Evolutionary conservation across 2,888 invertebrate species (phyloP), one percentile per base, ranked within the genome.

Genomic region (Sarcophaga rosellei): DNA sequence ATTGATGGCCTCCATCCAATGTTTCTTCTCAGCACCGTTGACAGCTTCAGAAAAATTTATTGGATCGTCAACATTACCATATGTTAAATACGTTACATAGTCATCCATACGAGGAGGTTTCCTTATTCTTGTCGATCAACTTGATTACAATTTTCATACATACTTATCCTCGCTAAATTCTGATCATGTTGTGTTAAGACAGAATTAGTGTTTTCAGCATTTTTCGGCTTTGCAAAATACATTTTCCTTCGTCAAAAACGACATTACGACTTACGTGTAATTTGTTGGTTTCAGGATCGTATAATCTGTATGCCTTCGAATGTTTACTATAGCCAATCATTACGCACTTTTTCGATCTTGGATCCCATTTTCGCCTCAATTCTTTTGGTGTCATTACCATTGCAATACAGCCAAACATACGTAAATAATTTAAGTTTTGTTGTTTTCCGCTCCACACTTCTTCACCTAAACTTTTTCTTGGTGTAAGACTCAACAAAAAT

Each of bases 401-500:
- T n/a, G 76, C 53, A n/a, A 45, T 15, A 17, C 65, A 76, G 20
- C 76, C 76, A 76, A 76, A 76, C 47, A 76, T 66, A 53, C 68
- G 66, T 25, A 77, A 77, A 77, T 77, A 53, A 21, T 23, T 66
- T 25, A 76, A 20, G 53, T 57, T 57, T 2, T 35, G 12, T 53
- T 53, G 15, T 53, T 17, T 53, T 53, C 53, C 53, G 53, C 10
- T 53, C 53, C 45, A 47, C 12, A 45, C 21, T 20, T 44, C 44
- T 53, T 53, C 53, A 53, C 69, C 61, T 6, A 61, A 65, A 8
- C n/a, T 21, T 23, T 47, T 25, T 45, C 59, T 59, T 6, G 61
- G 77, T 4, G 61, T 59, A 17, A 15, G 68, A 62, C 61, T 77
- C 20, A 77, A 59, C n/a, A 77, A 69, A 59, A 68, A 61, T 44